Evolutionary conservation across 2,797 vertebrate genomes (phyloP), one percentile per base, ranked within the genome.

Genomic region (Eulemur rubriventer): DNA sequence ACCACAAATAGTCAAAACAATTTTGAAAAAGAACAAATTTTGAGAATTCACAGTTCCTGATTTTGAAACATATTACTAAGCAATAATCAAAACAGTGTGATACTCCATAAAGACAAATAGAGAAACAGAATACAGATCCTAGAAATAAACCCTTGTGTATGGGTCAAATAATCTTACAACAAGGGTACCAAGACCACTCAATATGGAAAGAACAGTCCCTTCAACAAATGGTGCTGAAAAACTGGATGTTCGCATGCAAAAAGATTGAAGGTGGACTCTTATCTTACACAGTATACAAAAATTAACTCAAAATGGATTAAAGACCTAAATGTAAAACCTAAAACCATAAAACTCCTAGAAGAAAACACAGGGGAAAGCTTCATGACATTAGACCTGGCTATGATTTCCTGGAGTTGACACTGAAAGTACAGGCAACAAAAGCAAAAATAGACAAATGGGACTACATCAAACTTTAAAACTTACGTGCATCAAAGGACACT

Each of bases 281-380:
- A 83, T 57, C 35, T 67, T 20, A 82, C 3, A 88, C 16, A 35
- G 7, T 26, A 72, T 52, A 43, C 9, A 61, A 50, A 76, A 83
- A 69, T 69, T 70, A 88, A 88, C 69, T 88, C 84, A 76, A 88
- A 87, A 55, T 87, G 57, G n/a, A 67, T 91, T 67, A 92, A 81
- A 76, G 18, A 50, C 30, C 72, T 73, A 73, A 46, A 73, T 18
- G 33, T 81, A 59, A 91, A 38, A 57, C 28, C 13, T 88, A 38
- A 86, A 91, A 61, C 73, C 70, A 83, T 67, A 76, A 83, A 94
- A 83, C 26, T 89, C 48, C 79, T 67, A 59, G n/a, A 50, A 78
- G 70, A 90, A 78, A 94, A 90, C n/a, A 57, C 18, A 82, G 6
- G 28, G 2, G 8, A 90, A 89, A 69, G 57, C 61, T 50, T 69